phyloP scores from a whole-genome alignment of 2,113 vertebrate genomes.

The Pluvialis apricaria region DNA sequence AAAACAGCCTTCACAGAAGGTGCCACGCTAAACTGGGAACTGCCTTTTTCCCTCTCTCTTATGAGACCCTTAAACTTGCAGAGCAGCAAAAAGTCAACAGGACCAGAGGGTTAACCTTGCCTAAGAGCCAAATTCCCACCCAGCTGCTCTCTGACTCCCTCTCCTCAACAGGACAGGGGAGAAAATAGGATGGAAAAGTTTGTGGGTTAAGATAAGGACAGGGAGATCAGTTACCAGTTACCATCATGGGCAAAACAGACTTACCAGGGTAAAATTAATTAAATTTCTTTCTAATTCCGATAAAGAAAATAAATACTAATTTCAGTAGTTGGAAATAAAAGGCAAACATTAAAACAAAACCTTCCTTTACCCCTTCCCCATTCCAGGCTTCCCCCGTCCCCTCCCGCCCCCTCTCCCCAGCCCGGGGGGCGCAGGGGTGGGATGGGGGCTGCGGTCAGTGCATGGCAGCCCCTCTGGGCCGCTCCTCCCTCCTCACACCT shows the following conservation, averaged over 20 bases:
- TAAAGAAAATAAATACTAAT: not conserved
- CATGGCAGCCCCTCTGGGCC: too few relatives aligned
- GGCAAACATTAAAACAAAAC: not conserved
- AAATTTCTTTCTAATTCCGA: not conserved
- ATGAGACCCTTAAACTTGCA: not conserved
- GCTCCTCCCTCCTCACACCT: too few relatives aligned
- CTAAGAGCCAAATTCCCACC: not conserved
- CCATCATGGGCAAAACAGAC: not conserved
- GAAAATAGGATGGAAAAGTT: not conserved
- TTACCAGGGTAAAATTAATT: not conserved
- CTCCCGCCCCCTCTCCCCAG: accelerated
- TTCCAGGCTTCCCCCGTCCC: accelerated
- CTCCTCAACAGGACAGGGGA: not conserved
- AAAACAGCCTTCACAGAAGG: not conserved
- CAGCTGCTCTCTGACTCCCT: not conserved
- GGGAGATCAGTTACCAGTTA: not conserved
- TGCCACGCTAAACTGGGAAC: not conserved
- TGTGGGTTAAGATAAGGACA: not conserved
- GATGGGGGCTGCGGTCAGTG: too few relatives aligned
- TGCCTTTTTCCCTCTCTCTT: not conserved
- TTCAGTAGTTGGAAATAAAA: not conserved
- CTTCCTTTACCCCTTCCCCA: not conserved
- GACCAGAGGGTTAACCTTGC: not conserved
- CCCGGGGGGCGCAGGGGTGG: too few relatives aligned
- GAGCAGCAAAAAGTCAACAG: not conserved